Evolutionary conservation across 92 coral and sea anemone species (phyloP).

Genomic region (Phenganax marumi): DNA sequence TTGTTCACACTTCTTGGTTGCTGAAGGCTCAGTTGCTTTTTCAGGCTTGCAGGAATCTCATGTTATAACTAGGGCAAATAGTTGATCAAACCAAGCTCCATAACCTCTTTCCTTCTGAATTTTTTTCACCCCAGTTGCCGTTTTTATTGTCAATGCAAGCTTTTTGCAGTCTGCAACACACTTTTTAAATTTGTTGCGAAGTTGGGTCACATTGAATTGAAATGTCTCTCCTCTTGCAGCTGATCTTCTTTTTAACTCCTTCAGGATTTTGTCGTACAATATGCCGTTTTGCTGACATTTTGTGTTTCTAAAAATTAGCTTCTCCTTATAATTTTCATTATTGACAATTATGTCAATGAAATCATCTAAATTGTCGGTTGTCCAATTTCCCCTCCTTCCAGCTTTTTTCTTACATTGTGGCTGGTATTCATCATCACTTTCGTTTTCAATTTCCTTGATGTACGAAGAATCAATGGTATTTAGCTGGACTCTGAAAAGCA

Average conservation of each 20-base stretch:
- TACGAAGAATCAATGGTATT: too few relatives aligned
- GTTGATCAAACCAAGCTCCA: conserved; percentile 1
- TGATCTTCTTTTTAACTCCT: conserved; percentile 18
- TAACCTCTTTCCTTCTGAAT: background rate
- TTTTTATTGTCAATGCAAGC: background rate
- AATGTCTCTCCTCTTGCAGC: conserved; percentile 8
- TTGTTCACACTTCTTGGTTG: background rate
- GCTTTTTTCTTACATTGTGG: background rate
- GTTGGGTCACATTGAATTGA: background rate
- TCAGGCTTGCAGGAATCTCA: conserved; percentile 8
- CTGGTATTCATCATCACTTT: too few relatives aligned
- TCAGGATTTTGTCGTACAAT: background rate
- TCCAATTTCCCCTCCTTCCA: conserved; percentile 1
- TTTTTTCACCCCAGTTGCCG: conserved; percentile 3
- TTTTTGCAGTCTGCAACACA: conserved; percentile 27
- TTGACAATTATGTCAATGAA: conserved; percentile 22
- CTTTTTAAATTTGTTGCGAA: conserved; percentile 27
- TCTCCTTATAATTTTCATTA: conserved; percentile 13
- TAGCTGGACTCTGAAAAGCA: too few relatives aligned
- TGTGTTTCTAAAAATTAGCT: conserved; percentile 8
- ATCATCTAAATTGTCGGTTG: conserved; percentile 4
- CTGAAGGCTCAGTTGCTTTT: background rate
- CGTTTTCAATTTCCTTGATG: too few relatives aligned
- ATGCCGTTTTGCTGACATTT: conserved; percentile 19
- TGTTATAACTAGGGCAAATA: background rate